A percentile compares a stretch with the other conserved stretches of the same genome.
Conservation (phyloP, 2,113 vertebrate species). For the Ranitomeya variabilis region DNA sequence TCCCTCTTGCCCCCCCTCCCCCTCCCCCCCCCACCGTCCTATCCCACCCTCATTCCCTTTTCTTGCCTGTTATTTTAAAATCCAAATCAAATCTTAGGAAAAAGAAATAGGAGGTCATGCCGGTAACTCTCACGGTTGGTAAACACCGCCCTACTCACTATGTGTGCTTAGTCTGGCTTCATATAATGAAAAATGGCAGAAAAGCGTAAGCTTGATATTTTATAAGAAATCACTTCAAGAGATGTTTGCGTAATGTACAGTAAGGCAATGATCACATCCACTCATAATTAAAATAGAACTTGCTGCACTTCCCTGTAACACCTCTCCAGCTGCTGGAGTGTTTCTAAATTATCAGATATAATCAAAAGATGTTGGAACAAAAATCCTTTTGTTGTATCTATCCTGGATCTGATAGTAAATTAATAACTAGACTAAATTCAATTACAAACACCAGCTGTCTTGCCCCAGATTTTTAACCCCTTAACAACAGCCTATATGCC, state of each 20-base stretch:
- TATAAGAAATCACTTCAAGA: background rate
- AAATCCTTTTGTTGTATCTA: background rate
- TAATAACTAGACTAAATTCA: background rate
- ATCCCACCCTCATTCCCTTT: no score
- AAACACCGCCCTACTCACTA: no score
- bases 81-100: no score
- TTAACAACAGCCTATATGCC: no score
- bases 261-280: background rate
- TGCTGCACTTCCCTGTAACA: background rate
- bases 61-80: no score
- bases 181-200: no score
- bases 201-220: background rate
- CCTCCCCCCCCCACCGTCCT: no score
- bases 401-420: background rate
- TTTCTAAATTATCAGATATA: background rate
- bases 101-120: no score
- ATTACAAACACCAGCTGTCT: background rate
- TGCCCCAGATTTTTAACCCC: background rate
- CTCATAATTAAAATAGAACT: constrained; percentile 3
- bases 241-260: background rate
- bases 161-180: no score
- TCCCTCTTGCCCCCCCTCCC: no score
- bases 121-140: no score
- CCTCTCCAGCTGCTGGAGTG: background rate
- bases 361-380: background rate